Conservation (phyloP, 2,888 invertebrate species). For the Sphaeridia pumilis region DNA sequence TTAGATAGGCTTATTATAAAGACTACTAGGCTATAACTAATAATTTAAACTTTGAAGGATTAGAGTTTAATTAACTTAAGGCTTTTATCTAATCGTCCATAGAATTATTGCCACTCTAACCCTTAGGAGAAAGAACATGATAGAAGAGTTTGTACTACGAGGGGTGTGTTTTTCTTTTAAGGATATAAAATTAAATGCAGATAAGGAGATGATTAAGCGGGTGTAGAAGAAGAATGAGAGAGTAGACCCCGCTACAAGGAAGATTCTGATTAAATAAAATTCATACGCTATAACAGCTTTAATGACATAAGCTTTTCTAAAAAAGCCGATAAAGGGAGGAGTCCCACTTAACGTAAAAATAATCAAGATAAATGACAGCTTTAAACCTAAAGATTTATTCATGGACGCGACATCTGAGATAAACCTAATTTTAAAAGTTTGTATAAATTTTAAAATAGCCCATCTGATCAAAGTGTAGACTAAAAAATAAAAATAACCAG, state of each 20-base stretch:
- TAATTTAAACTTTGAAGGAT: constrained; percentile 33
- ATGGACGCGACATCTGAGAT: background rate
- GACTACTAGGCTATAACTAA: background rate
- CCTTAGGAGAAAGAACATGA: background rate
- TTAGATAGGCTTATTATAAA: background rate
- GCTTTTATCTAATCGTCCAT: constrained; percentile 13
- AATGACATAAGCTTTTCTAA: constrained; percentile 17
- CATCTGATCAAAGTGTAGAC: constrained; percentile 12
- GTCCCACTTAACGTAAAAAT: constrained; percentile 19
- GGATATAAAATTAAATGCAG: background rate
- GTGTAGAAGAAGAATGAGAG: constrained; percentile 1
- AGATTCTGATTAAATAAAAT: background rate
- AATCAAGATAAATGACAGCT: constrained; percentile 10
- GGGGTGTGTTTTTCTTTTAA: background rate
- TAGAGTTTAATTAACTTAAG: constrained; percentile 30
- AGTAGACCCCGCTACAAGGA: constrained; percentile 2
- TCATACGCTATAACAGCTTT: background rate
- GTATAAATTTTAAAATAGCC: background rate
- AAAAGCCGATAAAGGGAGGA: constrained; percentile 22
- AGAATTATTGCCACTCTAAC: background rate
- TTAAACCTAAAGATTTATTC: background rate
- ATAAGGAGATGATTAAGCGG: background rate
- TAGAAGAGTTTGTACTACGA: too few species aligned
- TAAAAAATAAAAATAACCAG: constrained; percentile 19
- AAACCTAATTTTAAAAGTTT: constrained; percentile 5